These are phyloP conservation scores for Lonchura striata DNA, from an alignment of 2,113 vertebrate species.

Conservation along the genomic window DNA sequence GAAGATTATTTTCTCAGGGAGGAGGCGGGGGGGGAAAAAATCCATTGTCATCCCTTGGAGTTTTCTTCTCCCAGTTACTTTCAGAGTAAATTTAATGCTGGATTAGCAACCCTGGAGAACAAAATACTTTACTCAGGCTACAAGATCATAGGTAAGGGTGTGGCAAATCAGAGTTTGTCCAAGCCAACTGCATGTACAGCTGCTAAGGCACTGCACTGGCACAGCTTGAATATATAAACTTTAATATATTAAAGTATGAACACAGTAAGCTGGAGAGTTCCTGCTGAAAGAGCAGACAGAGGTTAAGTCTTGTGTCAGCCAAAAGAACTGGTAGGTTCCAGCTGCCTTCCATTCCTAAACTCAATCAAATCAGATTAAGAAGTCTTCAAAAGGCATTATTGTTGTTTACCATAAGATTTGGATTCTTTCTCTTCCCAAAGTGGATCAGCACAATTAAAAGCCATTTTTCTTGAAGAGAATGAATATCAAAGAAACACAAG, in stretches of 20 bases:
- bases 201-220: not conserved
- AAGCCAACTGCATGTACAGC: not conserved
- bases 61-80: not conserved
- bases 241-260: not conserved
- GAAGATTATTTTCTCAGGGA: not conserved
- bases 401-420: not conserved
- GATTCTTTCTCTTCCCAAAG: not conserved
- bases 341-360: not conserved
- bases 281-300: not conserved
- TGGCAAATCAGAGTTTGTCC: not conserved
- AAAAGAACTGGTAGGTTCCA: not conserved
- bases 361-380: not conserved
- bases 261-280: not conserved
- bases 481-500: not conserved
- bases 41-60: not conserved
- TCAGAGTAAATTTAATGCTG: not conserved
- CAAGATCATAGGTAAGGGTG: not conserved
- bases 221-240: not conserved
- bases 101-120: not conserved
- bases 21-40: fast-evolving
- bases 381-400: not conserved
- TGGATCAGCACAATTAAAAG: not conserved
- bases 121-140: not conserved
- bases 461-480: not conserved
- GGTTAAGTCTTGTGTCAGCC: not conserved